Evolutionary conservation across 2,113 vertebrate genomes (phyloP), one percentile per base, ranked within the genome.

Genomic region (Sylvia atricapilla): DNA sequence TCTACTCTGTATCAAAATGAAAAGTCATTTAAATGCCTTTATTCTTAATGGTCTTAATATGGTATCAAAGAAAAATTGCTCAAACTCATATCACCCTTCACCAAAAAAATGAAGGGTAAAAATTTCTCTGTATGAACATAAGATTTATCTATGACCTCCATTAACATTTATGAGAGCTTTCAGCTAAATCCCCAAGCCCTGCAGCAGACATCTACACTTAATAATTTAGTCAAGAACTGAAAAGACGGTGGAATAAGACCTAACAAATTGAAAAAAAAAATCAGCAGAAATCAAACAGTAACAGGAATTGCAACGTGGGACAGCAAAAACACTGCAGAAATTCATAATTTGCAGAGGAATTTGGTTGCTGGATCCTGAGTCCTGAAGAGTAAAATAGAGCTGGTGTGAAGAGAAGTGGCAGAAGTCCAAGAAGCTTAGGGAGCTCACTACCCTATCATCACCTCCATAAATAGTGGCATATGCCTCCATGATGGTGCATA

Each of bases 341-440:
- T 62, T 31, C 21, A 3, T 27, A 17, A 30, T 46, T 79, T 76
- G 15, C 19, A 88, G 78, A 84, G n/a, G 18, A 90, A 70, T n/a
- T 9, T 11, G 4, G 4, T 25, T 80, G 9, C 21, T 85, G 22
- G 22, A 53, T 64, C 76, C 23, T 83, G 27, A 19, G 13, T 44
- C 28, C 47, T 52, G 70, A 77, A 59, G 44, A 9, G 24, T 56
- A 86, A 97, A 90, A 80, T 17, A 91, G 79, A 88, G 17, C 39
- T 67, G 27, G 19, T 85, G 39, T 77, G 68, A 74, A 83, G 67
- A 87, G 47, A 31, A 69, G 35, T 33, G 63, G 73, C 68, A 89
- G 67, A 85, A 89, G 82, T 58, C 85, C 49, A 70, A 94, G 93
- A 72, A 95, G 92, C 84, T 96, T 94, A 87, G 80, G 74, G 66